Base-by-base conservation (phyloP, 2,888 invertebrate species). In the Eilema depressum region DNA sequence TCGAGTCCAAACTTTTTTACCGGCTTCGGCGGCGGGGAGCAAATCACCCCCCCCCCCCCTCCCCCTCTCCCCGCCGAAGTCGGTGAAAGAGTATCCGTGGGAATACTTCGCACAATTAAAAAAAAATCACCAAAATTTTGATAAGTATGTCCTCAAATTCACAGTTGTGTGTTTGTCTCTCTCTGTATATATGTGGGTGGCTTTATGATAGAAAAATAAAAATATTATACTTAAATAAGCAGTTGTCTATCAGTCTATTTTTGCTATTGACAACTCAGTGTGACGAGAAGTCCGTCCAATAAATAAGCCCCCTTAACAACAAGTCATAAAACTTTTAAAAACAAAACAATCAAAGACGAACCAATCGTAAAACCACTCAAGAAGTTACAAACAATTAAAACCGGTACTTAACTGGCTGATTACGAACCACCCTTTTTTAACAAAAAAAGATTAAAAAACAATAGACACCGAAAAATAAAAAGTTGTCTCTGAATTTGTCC, bases 311-410 rank as follows among this genome's bases (percentile, higher is more conserved):
- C 75, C 72, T 71, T 63, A 69, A 79, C 80, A 70, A 70, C 69
- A 71, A 80, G 73, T 56, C 65, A 75, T 76, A 83, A 81, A 84
- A 78, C 77, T 80, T 74, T 78, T 73, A 78, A 79, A 77, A 82
- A 77, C 68, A 74, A 75, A 78, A 80, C 80, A 82, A 84, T 76
- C 82, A 85, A 84, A 82, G 83, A 86, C 78, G 75, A 79, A 79
- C 28, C 83, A 89, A 89, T 88, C 83, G 83, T 82, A 84, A 88
- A 89, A 89, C 86, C 90, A 86, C 89, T 91, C 88, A 89, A 89
- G 88, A 91, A 94, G 91, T 93, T 92, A 88, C 84, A 91, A 91
- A 90, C 89, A 93, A 92, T 93, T 91, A 92, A 84, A 83, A 72
- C 72, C 76, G 79, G 76, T 83, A n/a, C n/a, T n/a, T n/a, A 83